Conservation (phyloP, 2,888 invertebrate genomes). For the Entomobrya proxima region DNA sequence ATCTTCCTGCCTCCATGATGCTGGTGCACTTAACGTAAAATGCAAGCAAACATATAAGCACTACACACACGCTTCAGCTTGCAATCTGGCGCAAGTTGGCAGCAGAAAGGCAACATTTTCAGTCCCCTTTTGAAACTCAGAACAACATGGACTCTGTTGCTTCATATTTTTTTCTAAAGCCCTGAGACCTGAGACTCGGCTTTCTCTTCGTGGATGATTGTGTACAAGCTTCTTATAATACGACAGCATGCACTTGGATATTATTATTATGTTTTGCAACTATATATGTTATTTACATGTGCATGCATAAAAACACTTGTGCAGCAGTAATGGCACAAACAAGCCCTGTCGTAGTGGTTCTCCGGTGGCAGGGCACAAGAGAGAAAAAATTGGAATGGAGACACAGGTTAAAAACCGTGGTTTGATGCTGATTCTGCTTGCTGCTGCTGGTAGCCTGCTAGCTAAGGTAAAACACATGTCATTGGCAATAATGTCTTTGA, state of each 20-base stretch:
- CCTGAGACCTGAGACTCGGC: neutral
- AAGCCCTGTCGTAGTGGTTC: no score
- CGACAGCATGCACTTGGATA: neutral
- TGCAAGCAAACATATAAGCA: constrained; percentile 16
- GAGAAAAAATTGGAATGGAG: constrained; percentile 11
- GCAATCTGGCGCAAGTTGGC: constrained; percentile 47
- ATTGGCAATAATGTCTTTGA: constrained; percentile 66
- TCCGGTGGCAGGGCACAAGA: neutral
- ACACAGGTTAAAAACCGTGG: constrained; percentile 8
- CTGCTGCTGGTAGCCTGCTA: neutral
- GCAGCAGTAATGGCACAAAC: neutral
- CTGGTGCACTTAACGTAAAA: constrained; percentile 7
- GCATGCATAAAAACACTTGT: constrained; percentile 15
- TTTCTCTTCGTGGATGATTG: neutral
- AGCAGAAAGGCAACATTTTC: constrained; percentile 44
- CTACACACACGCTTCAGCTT: neutral
- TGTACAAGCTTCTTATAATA: neutral
- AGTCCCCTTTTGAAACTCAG: constrained; percentile 9
- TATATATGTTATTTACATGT: neutral
- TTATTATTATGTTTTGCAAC: neutral
- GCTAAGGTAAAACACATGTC: constrained; percentile 57
- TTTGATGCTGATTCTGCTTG: constrained; percentile 10
- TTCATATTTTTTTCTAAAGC: constrained; percentile 29
- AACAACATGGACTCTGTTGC: constrained; percentile 50
- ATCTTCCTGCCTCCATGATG: constrained; percentile 20